Evolutionary conservation across 1,140 invertebrate species (phyloP), one percentile per base, ranked within the genome.

Genomic region (Calycopis cecrops): DNA sequence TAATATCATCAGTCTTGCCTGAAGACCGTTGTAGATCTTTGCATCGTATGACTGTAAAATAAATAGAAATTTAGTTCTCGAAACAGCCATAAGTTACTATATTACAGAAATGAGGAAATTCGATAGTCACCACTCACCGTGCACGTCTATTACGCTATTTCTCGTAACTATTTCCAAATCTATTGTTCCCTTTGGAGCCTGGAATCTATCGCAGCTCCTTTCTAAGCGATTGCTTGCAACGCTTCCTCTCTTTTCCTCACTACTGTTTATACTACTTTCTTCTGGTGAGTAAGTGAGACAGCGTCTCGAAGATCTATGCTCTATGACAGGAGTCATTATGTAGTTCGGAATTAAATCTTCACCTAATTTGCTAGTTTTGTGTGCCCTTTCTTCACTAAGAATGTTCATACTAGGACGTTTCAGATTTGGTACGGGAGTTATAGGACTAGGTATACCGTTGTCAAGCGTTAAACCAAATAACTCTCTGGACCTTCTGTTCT

Each of bases 81-180:
- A 6, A 52, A 52, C 16, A 34, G 55, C 8, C 10, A 21, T 50
- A 34, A 16, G 34, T 51, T 52, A 52, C 51, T 50, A 16, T 44
- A 62, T 47, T 37, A 42, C 34, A 56, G 63, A 59, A 50, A 69
- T 63, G 44, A 14, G 14, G 34, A 35, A 63, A 51, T 42, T 61
- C 67, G 81, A 87, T 84, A 87, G 76, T 81, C 79, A 84, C 81
- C 80, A 87, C 84, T 87, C 84, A 87, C 84, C 84, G 84, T 87
- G 84, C 49, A 87, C 84, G 66, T 87, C 84, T 60, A 87, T 83
- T 6, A 84, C 64, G 35, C 83, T 69, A 67, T 87, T 77, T 52
- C 62, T 76, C 0, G 75, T 85, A 10, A 71, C 59, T 4, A 87
- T 78, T 73, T 87, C 79, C 55, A 87, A 63, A 68, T 87, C 81